A percentile compares a stretch with the other conserved stretches of the same genome.
Evolutionary conservation across 2,888 invertebrate genomes (phyloP).

Genomic region (Hanleya hanleyi): DNA sequence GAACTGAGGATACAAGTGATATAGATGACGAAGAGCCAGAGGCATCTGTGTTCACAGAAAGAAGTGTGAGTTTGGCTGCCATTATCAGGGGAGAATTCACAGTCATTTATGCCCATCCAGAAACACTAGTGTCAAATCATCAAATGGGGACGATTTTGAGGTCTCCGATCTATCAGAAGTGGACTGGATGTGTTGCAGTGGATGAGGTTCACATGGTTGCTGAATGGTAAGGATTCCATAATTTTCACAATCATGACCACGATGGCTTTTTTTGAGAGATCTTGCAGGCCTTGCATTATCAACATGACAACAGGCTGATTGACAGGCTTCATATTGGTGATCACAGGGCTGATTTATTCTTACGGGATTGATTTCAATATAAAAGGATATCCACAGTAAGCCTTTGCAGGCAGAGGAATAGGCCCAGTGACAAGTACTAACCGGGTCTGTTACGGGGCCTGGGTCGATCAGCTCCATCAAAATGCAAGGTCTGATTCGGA

Average conservation of each 20-base stretch:
- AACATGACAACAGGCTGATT: no score
- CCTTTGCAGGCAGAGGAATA: no score
- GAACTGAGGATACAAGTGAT: background rate
- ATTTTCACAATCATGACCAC: background rate
- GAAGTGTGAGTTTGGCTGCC: background rate
- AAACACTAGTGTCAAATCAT: conserved; percentile 10
- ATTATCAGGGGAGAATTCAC: background rate
- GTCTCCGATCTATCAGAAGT: background rate
- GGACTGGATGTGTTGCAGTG: conserved; percentile 10
- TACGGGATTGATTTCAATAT: no score
- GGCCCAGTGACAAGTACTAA: no score
- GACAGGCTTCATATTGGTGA: no score
- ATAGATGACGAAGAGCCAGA: background rate
- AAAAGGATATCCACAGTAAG: no score
- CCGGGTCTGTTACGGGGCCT: no score
- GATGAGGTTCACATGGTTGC: conserved; percentile 28
- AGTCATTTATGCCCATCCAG: conserved; percentile 13
- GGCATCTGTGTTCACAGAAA: background rate
- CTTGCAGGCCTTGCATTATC: no score
- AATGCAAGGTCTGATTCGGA: no score
- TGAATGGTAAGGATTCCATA: conserved; percentile 3
- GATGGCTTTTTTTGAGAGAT: no score
- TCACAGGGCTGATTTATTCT: no score
- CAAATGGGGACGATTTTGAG: conserved; percentile 2
- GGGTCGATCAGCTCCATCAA: no score